Base-by-base conservation (phyloP, 1,140 invertebrate genomes). In the Anoplolepis gracilipes region DNA sequence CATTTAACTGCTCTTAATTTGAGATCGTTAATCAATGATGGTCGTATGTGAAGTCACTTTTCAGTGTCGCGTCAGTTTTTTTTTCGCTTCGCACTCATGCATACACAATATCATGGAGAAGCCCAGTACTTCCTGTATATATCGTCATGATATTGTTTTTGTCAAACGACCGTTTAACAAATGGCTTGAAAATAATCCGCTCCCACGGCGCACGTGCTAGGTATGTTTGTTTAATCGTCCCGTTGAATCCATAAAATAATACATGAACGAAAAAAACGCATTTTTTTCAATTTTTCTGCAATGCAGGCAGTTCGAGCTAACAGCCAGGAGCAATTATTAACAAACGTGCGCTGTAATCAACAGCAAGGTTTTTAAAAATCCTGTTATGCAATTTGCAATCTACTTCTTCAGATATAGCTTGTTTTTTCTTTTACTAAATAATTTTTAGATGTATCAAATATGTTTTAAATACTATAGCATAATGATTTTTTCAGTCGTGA, bases 101-200 rank as follows among this genome's bases (percentile, higher is more conserved):
- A 16, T 62, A n/a, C 22, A 28, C 49, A 39, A 13, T 42, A 22
- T 64, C 33, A 64, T 1, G 30, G 46, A 3, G 28, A 2, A 16
- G n/a, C 22, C 16, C 70, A 42, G 28, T 55, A 53, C 25, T 67
- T 78, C 16, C n/a, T 49, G 39, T 30, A 16, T 64, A 33, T 65
- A 84, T 59, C 62, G 16, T 1, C 13, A 42, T n/a, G 42, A 86
- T 69, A 70, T 42, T 53, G 49, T 67, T 75, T 65, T 57, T 85
- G 42, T 61, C 28, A 81, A 86, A 78, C 46, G 53, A n/a, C 28
- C 86, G 55, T 87, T 82, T 72, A 85, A 89, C 72, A 88, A 89
- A 89, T 86, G 87, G 70, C 10, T 42, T 42, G 76, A 49, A 77
- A 88, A 88, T 88, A 77, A 88, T 85, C 55, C 36, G 73, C 65